A percentile compares a stretch with the other conserved stretches of the same genome.
Evolutionary conservation across 2,113 vertebrate species (phyloP).

Genomic region (Chunga burmeisteri): DNA sequence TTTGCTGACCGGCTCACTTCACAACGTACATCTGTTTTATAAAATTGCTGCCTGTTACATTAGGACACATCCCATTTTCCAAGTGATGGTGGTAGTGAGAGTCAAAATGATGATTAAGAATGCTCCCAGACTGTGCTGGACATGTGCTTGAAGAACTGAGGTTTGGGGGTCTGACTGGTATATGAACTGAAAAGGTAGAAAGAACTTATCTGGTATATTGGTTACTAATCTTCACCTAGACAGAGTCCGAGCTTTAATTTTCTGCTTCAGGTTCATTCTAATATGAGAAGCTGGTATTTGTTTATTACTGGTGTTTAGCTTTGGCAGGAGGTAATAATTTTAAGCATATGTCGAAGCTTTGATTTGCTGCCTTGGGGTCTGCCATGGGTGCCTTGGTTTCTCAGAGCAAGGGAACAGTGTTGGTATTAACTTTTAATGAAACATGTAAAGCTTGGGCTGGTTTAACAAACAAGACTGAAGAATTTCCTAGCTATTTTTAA

Average conservation of each 20-base stretch:
- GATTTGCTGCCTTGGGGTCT: background rate
- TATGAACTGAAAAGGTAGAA: background rate
- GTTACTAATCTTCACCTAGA: background rate
- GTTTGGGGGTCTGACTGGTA: background rate
- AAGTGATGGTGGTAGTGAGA: background rate
- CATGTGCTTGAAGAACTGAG: fast-evolving
- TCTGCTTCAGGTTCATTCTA: background rate
- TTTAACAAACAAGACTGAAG: background rate
- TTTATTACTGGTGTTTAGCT: background rate
- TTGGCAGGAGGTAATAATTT: background rate
- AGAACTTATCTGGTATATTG: background rate
- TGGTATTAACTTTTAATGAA: background rate
- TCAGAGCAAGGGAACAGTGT: background rate
- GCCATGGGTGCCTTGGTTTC: background rate
- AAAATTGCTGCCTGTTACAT: background rate
- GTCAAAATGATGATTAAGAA: background rate
- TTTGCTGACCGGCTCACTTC: background rate
- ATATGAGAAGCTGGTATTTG: background rate
- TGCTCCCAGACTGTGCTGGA: background rate
- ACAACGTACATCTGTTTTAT: background rate
- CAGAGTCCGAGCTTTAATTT: background rate
- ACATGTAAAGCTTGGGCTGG: background rate
- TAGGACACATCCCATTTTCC: background rate
- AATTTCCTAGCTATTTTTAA: background rate
- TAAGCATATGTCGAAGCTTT: background rate